Percentiles rank a stretch among this genome's conserved stretches.
phyloP scores from a whole-genome alignment of 2,113 vertebrate genomes.

The Pygathrix nemaeus region DNA sequence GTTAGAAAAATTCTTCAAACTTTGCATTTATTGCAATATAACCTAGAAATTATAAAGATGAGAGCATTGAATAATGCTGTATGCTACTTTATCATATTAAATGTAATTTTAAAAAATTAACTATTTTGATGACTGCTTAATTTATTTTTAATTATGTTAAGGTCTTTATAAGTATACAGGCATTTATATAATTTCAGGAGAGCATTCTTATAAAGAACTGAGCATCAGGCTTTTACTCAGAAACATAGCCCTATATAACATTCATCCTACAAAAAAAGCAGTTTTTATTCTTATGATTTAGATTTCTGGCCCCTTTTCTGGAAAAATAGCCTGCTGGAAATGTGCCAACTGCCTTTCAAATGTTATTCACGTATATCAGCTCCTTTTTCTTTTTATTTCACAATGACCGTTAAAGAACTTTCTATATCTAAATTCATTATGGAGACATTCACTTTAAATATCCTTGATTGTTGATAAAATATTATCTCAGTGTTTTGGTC shows the following conservation, averaged over 20 bases:
- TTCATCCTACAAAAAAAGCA: not conserved
- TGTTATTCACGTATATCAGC: not conserved
- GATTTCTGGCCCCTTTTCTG: not conserved
- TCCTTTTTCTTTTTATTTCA: not conserved
- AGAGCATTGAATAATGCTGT: not conserved
- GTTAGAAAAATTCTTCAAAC: not conserved
- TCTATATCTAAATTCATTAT: not conserved
- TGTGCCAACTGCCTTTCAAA: not conserved
- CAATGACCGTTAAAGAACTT: not conserved
- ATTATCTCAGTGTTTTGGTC: conserved; percentile 38
- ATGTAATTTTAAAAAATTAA: not conserved
- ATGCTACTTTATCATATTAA: not conserved
- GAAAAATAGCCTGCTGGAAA: not conserved
- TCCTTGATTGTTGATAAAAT: conserved; percentile 47
- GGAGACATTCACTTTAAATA: conserved; percentile 54
- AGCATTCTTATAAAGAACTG: not conserved
- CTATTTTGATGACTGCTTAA: not conserved
- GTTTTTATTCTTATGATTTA: not conserved
- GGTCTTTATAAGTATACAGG: not conserved
- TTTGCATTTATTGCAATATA: not conserved
- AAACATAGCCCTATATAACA: not conserved
- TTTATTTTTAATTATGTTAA: conserved; percentile 41
- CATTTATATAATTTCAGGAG: not conserved
- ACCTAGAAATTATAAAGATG: conserved; percentile 21
- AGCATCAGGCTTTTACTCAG: not conserved